Conservation (phyloP, 2,797 vertebrate species). For the Sebastolobus alascanus region DNA sequence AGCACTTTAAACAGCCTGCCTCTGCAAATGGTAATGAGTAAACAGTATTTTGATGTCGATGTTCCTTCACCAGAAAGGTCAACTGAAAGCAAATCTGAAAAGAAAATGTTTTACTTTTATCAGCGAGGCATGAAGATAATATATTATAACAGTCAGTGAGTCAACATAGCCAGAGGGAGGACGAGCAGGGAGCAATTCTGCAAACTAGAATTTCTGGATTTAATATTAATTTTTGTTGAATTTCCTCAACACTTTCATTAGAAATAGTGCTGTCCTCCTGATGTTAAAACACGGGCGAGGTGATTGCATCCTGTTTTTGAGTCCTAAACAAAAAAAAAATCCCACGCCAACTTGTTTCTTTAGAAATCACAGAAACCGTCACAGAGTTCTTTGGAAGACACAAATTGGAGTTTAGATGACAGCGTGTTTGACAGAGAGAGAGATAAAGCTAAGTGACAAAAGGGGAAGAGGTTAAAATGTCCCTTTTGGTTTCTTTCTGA, state of each 20-base stretch:
- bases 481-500: neutral
- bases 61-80: conserved; percentile 1
- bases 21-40: conserved; percentile 25
- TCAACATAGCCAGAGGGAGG: neutral
- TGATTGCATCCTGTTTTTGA: neutral
- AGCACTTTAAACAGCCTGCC: neutral
- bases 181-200: neutral
- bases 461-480: conserved; percentile 13
- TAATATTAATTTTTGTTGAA: neutral
- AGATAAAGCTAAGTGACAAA: conserved; percentile 11
- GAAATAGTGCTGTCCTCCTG: neutral
- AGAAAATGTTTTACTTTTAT: neutral
- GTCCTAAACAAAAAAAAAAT: no score
- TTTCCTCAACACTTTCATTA: neutral
- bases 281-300: neutral
- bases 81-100: neutral
- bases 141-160: neutral
- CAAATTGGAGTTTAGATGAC: neutral
- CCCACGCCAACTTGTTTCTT: neutral
- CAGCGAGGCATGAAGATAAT: neutral
- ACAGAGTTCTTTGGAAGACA: neutral
- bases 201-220: neutral
- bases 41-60: neutral
- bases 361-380: neutral
- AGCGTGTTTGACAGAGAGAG: neutral